Conservation (phyloP, 2,888 invertebrate genomes). For the Stomorhina lunata region DNA sequence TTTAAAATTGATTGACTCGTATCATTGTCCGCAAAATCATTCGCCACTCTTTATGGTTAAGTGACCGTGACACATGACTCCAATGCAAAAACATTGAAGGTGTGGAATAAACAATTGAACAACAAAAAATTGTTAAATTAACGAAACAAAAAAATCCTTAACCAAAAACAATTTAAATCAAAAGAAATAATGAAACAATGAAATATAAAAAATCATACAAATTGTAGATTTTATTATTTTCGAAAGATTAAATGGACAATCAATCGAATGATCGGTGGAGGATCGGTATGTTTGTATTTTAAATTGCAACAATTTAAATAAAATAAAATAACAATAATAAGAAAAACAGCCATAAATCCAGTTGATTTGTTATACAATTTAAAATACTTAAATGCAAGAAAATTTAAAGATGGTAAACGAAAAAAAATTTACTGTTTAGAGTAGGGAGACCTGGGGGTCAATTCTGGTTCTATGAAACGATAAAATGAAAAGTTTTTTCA, state of each 20-base stretch:
- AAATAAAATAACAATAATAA: constrained; percentile 25
- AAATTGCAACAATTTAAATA: constrained; percentile 53
- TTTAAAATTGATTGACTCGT: not conserved
- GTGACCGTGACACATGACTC: constrained; percentile 19
- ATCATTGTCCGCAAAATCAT: not conserved
- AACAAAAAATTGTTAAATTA: constrained; percentile 12
- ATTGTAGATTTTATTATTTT: constrained; percentile 27
- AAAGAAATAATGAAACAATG: constrained; percentile 14
- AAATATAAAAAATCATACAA: constrained; percentile 36
- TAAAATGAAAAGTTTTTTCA: no score
- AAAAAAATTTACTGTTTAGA: no score
- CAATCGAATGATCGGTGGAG: not conserved
- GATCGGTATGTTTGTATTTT: constrained; percentile 16
- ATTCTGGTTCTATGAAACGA: no score
- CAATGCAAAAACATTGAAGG: constrained; percentile 4
- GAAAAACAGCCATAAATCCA: constrained; percentile 54
- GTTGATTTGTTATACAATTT: constrained; percentile 40
- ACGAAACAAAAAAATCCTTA: no score
- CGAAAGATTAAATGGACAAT: no score
- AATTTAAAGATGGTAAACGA: no score
- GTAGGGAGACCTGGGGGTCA: no score
- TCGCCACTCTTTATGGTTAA: not conserved
- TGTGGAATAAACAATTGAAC: constrained; percentile 11
- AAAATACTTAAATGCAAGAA: not conserved
- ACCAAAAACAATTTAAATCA: not conserved